Conservation (phyloP, 2,113 vertebrate genomes). For the Cyprinus carpio region DNA sequence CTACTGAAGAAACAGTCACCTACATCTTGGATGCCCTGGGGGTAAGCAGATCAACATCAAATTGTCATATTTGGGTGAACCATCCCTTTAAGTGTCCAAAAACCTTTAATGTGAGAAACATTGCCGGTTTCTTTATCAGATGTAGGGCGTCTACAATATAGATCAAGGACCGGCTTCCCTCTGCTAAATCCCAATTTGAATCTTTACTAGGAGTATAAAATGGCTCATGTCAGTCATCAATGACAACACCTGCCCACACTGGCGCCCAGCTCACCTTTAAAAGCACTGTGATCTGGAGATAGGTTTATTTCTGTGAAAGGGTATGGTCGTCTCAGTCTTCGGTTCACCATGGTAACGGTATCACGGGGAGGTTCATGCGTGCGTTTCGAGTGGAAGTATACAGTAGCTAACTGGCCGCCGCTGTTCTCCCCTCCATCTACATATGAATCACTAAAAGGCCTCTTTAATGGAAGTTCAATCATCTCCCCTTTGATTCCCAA, state of each 20-base stretch:
- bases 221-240: neutral
- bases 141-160: neutral
- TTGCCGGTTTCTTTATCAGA: neutral
- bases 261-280: slow-evolving; percentile 45
- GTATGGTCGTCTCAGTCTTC: slow-evolving; percentile 43
- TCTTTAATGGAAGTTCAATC: slow-evolving; percentile 57
- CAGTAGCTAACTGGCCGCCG: slow-evolving; percentile 32
- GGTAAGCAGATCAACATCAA: no score
- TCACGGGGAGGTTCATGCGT: slow-evolving; percentile 36
- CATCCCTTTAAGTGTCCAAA: no score
- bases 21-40: no score
- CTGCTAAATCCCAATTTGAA: neutral
- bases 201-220: neutral
- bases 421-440: slow-evolving; percentile 50
- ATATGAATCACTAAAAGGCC: slow-evolving; percentile 56
- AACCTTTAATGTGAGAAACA: neutral
- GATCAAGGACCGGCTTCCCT: neutral
- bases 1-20: no score
- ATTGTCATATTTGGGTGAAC: no score
- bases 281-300: slow-evolving; percentile 38
- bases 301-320: slow-evolving; percentile 50
- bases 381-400: slow-evolving; percentile 38
- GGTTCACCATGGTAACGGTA: slow-evolving; percentile 53
- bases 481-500: slow-evolving; percentile 56
- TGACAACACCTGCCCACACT: slow-evolving; percentile 9